phyloP scores from a whole-genome alignment of 2,797 vertebrate species.

The Cirrhinus mrigala region DNA sequence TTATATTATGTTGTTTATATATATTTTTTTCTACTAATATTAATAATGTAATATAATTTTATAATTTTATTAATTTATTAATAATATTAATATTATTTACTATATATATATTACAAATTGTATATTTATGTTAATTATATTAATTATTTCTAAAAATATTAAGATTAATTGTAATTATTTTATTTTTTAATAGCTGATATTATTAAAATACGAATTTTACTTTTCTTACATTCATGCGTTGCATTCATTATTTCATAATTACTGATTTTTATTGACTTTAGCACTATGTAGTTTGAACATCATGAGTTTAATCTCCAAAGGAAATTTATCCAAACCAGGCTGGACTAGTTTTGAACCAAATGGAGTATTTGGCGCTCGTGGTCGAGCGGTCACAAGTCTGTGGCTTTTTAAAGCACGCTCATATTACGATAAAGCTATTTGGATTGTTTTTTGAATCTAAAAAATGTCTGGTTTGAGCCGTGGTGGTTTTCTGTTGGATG shows the following conservation, averaged over 20 bases:
- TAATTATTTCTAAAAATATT: too few relatives aligned
- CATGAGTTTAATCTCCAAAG: not conserved
- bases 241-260: not conserved
- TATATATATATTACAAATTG: too few relatives aligned
- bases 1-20: too few relatives aligned
- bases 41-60: too few relatives aligned
- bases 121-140: too few relatives aligned
- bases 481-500: not conserved
- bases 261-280: not conserved
- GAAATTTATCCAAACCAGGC: not conserved
- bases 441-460: not conserved
- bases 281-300: not conserved
- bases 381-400: not conserved
- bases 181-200: too few relatives aligned
- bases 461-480: slow-evolving; percentile 11
- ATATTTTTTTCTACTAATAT: too few relatives aligned
- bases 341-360: slow-evolving; percentile 9
- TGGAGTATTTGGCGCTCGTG: not conserved
- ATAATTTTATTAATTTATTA: too few relatives aligned
- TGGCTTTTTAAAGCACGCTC: slow-evolving; percentile 8
- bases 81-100: too few relatives aligned
- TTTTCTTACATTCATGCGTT: not conserved
- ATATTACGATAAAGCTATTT: not conserved
- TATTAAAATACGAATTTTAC: not conserved
- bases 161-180: too few relatives aligned